Base-by-base conservation (phyloP, 2,888 invertebrate genomes). In the Papilio demoleus region DNA sequence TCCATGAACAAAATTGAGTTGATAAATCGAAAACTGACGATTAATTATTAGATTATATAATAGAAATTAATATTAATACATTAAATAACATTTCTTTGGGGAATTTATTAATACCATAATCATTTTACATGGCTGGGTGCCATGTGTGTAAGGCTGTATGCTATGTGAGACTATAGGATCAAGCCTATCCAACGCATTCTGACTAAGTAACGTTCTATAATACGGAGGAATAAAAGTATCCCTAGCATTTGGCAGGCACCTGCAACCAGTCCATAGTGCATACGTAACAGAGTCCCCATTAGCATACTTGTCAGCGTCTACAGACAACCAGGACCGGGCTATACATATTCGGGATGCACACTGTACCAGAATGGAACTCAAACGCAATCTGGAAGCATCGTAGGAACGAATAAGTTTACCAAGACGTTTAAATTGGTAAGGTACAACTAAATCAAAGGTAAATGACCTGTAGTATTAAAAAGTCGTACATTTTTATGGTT, bases 241-340 rank as follows among this genome's bases (percentile, higher is more conserved):
- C 47, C 19, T 34, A 36, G 34, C 36, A 19, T 38, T 12, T 60
- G 17, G 19, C n/a, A 24, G 24, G 36, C 50, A 61, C 45, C 65
- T 65, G 65, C 38, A 59, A 22, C 61, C 69, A 56, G 45, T 62
- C 67, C 71, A 82, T 84, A 81, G 19, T 8, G 14, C 8, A 45
- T 83, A 83, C 85, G 81, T n/a, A n/a, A 67, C 64, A 68, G 73
- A 71, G 60, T 59, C 50, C 17, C 62, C 74, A 77, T 79, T 78
- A 76, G 72, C 77, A 78, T 75, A 75, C 70, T 64, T 63, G 65
- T 40, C 40, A 53, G 45, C 59, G 53, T 65, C 59, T 58, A 61
- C n/a, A n/a, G 40, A 62, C 59, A 27, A 62, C 47, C 56, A 58
- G 42, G 65, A 19, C 64, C 59, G 34, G 63, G n/a, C 34, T 38